These are phyloP conservation scores for Oreotrochilus melanogaster DNA, from an alignment of 2,113 vertebrate species.

Conservation along the genomic window DNA sequence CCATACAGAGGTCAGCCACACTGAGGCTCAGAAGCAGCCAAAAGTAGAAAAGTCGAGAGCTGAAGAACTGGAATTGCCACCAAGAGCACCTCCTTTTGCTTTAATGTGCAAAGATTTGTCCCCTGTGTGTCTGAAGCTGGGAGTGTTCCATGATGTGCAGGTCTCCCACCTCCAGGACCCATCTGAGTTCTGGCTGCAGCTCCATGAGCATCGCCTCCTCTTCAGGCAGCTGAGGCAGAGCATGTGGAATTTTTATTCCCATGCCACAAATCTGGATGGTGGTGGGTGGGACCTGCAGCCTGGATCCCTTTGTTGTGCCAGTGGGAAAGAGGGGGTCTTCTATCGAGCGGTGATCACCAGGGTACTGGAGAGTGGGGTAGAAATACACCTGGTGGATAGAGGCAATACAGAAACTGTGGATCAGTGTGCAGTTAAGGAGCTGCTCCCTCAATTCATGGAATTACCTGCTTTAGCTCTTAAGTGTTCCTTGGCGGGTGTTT, in stretches of 20 bases:
- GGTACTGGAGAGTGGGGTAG: slow-evolving; percentile 64
- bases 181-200: slow-evolving; percentile 88
- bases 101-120: neutral
- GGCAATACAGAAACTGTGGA: slow-evolving; percentile 82
- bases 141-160: slow-evolving; percentile 72
- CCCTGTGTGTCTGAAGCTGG: slow-evolving; percentile 63
- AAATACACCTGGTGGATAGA: slow-evolving; percentile 87
- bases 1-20: neutral
- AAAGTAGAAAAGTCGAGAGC: slow-evolving; percentile 5
- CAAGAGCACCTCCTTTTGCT: neutral
- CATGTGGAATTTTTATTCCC: slow-evolving; percentile 82
- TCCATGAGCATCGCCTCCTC: slow-evolving; percentile 73
- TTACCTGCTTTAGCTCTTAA: slow-evolving; percentile 84
- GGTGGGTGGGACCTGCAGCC: slow-evolving; percentile 70
- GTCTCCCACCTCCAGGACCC: slow-evolving; percentile 84
- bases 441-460: slow-evolving; percentile 80
- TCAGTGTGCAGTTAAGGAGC: slow-evolving; percentile 67
- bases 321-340: slow-evolving; percentile 82
- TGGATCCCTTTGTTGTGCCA: slow-evolving; percentile 86
- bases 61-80: neutral
- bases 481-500: slow-evolving; percentile 83
- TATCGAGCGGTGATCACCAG: slow-evolving; percentile 82
- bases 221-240: slow-evolving; percentile 79
- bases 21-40: neutral
- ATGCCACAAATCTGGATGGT: slow-evolving; percentile 53